Conservation (phyloP, 2,888 invertebrate species). For the Epistrophella euchroma region DNA sequence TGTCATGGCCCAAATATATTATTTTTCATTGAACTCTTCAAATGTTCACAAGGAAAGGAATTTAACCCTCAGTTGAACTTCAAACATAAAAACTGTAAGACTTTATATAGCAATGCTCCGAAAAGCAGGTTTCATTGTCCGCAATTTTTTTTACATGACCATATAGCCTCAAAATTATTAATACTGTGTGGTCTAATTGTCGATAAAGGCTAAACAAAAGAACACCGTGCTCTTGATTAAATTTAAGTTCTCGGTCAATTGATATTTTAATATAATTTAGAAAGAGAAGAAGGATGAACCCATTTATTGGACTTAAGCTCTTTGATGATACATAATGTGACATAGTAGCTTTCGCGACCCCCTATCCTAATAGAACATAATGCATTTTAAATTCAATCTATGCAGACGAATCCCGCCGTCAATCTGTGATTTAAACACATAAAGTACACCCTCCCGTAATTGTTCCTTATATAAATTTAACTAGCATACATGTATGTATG, state of each 20-base stretch:
- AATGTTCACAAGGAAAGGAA: too few species aligned
- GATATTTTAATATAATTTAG: background rate
- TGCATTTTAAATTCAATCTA: constrained; percentile 49
- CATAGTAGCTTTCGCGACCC: constrained; percentile 47
- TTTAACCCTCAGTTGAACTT: background rate
- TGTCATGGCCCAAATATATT: too few species aligned
- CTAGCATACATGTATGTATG: constrained; percentile 32
- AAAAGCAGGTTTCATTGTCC: background rate
- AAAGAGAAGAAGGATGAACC: background rate
- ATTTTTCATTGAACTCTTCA: background rate
- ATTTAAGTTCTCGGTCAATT: constrained; percentile 17
- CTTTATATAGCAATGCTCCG: background rate
- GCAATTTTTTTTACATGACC: background rate
- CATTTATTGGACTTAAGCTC: constrained; percentile 3
- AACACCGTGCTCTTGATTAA: constrained; percentile 37
- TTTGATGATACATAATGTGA: background rate
- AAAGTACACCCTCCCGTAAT: constrained; percentile 48
- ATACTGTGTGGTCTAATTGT: background rate
- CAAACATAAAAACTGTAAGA: background rate
- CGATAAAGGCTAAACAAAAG: constrained; percentile 5
- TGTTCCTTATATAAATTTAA: constrained; percentile 57
- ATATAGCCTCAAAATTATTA: background rate
- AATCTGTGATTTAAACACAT: constrained; percentile 35
- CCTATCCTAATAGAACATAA: constrained; percentile 47
- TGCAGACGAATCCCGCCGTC: constrained; percentile 3